phyloP scores from a whole-genome alignment of 1,140 invertebrate species.

The Homalodisca vitripennis region DNA sequence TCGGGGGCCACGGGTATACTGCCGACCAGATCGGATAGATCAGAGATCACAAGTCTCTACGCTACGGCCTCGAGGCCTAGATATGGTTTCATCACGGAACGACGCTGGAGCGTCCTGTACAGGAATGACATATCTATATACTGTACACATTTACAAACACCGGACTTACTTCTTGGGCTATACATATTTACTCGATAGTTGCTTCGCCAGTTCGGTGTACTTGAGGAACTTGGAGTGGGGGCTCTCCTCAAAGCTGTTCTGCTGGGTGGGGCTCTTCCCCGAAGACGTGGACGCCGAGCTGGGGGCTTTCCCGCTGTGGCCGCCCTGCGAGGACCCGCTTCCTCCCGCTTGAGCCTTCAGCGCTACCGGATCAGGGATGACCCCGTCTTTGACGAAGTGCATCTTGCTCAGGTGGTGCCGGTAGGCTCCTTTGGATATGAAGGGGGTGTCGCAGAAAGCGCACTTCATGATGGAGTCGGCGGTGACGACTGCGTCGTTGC shows the following conservation, averaged over 20 bases:
- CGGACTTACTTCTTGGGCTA: slow-evolving; percentile 49
- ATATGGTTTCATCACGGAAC: slow-evolving; percentile 26
- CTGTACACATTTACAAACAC: slow-evolving; percentile 28
- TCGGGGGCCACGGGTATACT: slow-evolving; percentile 17
- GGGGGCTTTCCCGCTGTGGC: slow-evolving; percentile 36
- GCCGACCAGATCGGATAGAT: slow-evolving; percentile 15
- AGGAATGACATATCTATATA: slow-evolving; percentile 41
- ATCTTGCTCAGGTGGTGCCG: slow-evolving; percentile 95
- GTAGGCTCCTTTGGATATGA: slow-evolving; percentile 95
- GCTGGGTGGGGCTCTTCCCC: slow-evolving; percentile 51
- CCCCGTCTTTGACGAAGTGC: slow-evolving; percentile 93
- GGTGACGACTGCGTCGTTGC: slow-evolving; percentile 85
- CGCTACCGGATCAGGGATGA: slow-evolving; percentile 68
- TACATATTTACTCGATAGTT: slow-evolving; percentile 94
- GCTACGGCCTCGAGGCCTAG: background rate
- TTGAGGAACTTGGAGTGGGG: slow-evolving; percentile 96
- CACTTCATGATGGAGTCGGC: slow-evolving; percentile 91
- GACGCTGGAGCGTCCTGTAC: slow-evolving; percentile 28
- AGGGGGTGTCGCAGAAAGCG: slow-evolving; percentile 94
- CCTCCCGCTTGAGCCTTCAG: slow-evolving; percentile 51
- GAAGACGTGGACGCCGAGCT: slow-evolving; percentile 43
- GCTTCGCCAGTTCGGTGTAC: slow-evolving; percentile 94
- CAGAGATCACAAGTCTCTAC: slow-evolving; percentile 22
- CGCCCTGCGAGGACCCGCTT: slow-evolving; percentile 43
- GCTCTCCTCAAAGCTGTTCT: slow-evolving; percentile 79